phyloP scores from a whole-genome alignment of 2,888 invertebrate genomes.

The Pheosia gnoma region DNA sequence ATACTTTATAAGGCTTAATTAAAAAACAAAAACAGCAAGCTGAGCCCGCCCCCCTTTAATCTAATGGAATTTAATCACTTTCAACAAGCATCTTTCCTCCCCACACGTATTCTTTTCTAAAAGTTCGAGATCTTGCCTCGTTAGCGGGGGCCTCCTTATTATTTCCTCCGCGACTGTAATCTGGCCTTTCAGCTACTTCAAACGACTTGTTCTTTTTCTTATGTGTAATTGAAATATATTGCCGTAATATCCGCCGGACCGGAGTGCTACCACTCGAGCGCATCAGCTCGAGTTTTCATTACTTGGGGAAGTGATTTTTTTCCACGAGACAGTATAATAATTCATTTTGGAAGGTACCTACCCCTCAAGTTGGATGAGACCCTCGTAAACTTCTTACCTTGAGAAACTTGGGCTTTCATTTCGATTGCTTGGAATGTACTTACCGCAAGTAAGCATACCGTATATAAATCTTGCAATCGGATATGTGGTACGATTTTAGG shows the following conservation, averaged over 20 bases:
- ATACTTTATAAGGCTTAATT: not conserved
- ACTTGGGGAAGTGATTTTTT: conserved; percentile 78
- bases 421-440: conserved; percentile 32
- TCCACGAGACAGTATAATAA: conserved; percentile 79
- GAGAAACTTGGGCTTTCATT: conserved; percentile 52
- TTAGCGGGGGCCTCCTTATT: conserved; percentile 78
- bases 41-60: conserved; percentile 31
- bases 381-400: conserved; percentile 64
- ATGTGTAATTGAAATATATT: conserved; percentile 84
- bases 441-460: not conserved
- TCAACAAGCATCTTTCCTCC: conserved; percentile 54
- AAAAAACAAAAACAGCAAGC: conserved; percentile 3
- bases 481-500: conserved; percentile 11
- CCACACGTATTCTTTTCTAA: conserved; percentile 71
- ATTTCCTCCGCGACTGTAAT: conserved; percentile 78
- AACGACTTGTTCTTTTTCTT: conserved; percentile 84
- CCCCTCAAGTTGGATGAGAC: conserved; percentile 57
- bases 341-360: conserved; percentile 74
- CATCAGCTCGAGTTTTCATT: conserved; percentile 82
- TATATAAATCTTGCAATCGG: not conserved
- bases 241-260: conserved; percentile 82
- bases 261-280: conserved; percentile 75
- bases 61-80: conserved; percentile 61
- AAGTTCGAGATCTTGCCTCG: conserved; percentile 71
- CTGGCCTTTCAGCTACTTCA: conserved; percentile 82